Evolutionary conservation across 2,888 invertebrate genomes (phyloP).

Genomic region (Bimastos eiseni): DNA sequence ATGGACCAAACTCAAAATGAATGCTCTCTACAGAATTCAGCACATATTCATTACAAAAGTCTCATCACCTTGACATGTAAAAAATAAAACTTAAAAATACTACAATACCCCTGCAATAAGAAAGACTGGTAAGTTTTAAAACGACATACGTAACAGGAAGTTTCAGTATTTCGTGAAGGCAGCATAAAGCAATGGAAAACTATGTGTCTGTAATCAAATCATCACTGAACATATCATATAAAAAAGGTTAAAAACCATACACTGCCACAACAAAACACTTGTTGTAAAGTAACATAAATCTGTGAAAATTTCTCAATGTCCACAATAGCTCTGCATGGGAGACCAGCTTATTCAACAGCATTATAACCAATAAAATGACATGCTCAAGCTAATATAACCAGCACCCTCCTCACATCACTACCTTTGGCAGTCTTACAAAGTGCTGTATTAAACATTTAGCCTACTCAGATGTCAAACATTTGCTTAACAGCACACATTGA

Average conservation of each 20-base stretch:
- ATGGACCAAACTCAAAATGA: too few relatives aligned
- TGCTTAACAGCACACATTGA: neutral
- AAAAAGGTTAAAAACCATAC: neutral
- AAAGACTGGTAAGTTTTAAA: neutral
- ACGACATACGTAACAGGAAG: neutral
- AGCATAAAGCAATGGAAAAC: neutral
- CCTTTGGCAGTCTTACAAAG: neutral
- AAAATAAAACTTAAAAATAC: neutral
- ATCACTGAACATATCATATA: neutral
- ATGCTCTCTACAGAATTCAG: neutral
- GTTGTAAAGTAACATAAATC: too few relatives aligned
- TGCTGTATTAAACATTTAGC: too few relatives aligned
- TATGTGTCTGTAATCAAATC: neutral
- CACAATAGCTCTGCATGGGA: too few relatives aligned
- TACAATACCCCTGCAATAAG: neutral
- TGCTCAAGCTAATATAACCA: neutral
- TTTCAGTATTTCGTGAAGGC: neutral
- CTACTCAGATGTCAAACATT: neutral
- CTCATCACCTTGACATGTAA: neutral
- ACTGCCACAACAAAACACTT: neutral
- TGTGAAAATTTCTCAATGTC: too few relatives aligned
- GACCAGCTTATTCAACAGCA: too few relatives aligned
- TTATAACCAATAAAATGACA: too few relatives aligned
- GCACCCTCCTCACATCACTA: neutral
- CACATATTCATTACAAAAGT: neutral